Conservation (phyloP, 2,797 vertebrate genomes). For the Myotis pilosus region DNA sequence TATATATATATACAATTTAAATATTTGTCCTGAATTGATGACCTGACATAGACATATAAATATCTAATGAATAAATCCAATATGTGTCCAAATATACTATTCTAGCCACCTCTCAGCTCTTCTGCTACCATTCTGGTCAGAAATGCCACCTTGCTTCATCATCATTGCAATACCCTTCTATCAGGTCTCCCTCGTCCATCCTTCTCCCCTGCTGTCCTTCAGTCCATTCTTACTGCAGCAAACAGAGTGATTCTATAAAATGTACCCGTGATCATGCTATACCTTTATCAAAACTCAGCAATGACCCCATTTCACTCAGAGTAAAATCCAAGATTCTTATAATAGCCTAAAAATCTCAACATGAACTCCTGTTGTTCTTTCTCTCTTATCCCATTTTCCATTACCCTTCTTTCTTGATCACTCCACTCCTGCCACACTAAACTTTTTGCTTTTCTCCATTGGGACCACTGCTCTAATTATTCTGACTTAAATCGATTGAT, state of each 20-base stretch:
- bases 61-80: background rate
- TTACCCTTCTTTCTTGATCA: background rate
- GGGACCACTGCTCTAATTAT: background rate
- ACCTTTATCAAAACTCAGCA: background rate
- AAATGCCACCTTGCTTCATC: background rate
- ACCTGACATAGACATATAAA: background rate
- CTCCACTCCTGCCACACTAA: background rate
- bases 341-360: background rate
- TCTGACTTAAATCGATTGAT: conserved; percentile 22
- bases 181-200: background rate
- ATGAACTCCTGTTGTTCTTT: background rate
- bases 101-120: background rate
- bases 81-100: background rate
- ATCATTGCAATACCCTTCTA: background rate
- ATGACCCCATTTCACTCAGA: background rate
- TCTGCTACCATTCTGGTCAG: background rate
- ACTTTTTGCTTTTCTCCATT: background rate
- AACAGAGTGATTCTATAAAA: background rate
- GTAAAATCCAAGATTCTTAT: background rate
- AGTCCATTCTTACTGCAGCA: background rate
- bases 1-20: background rate
- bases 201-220: background rate
- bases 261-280: background rate
- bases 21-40: background rate
- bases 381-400: background rate